Percentiles rank a stretch among this genome's conserved stretches.
phyloP scores from a whole-genome alignment of 2,797 vertebrate species.

The Discoglossus pictus region DNA sequence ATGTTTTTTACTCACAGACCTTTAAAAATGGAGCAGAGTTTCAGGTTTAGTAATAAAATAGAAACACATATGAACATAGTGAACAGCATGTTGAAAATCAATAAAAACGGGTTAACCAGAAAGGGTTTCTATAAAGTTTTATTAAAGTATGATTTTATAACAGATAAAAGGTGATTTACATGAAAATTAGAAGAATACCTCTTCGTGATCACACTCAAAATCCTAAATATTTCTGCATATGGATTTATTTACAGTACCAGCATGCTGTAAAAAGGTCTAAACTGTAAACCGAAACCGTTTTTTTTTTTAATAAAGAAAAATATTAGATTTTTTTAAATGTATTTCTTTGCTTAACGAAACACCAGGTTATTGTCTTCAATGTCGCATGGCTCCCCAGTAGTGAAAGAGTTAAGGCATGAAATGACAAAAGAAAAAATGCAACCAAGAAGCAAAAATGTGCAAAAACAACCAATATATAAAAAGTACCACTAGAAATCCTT shows the following conservation, averaged over 20 bases:
- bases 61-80: too few relatives aligned
- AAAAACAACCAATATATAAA: conserved; percentile 1
- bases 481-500: conserved; percentile 5
- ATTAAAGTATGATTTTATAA: conserved; percentile 74
- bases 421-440: too few relatives aligned
- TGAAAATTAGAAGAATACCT: conserved; percentile 69
- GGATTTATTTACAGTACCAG: conserved; percentile 54
- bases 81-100: too few relatives aligned
- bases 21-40: too few relatives aligned
- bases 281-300: not conserved
- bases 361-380: conserved; percentile 5
- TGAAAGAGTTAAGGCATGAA: conserved; percentile 26
- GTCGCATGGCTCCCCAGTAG: conserved; percentile 15
- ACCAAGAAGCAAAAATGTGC: not conserved
- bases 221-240: conserved; percentile 23
- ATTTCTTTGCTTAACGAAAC: conserved; percentile 13
- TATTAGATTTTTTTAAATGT: conserved; percentile 9
- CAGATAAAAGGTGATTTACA: conserved; percentile 67
- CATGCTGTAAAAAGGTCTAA: conserved; percentile 46
- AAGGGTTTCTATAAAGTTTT: conserved; percentile 72
- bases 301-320: conserved; percentile 20
- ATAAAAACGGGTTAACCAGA: not conserved
- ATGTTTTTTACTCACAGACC: too few relatives aligned
- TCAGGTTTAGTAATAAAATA: too few relatives aligned
- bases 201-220: conserved; percentile 47